Conservation (phyloP, 2,113 vertebrate species). For the Octodon degus region DNA sequence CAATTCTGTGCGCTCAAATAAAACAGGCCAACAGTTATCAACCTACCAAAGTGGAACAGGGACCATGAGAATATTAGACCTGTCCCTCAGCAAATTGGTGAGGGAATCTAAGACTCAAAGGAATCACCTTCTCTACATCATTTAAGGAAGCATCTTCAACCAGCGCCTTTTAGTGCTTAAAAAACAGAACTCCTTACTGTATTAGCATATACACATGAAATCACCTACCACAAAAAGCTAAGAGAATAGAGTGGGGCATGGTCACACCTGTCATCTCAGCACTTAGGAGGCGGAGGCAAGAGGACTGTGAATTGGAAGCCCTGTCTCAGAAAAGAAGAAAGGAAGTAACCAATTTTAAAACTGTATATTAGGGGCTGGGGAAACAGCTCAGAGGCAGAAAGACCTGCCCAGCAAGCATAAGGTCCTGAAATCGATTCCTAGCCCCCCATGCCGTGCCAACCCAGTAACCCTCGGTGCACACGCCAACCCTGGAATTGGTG, state of each 20-base stretch:
- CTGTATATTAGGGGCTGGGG: too few species aligned
- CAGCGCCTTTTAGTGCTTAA: neutral
- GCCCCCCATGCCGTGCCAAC: too few species aligned
- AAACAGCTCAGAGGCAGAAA: too few species aligned
- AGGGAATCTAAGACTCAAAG: neutral
- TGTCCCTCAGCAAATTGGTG: too few species aligned
- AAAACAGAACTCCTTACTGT: neutral
- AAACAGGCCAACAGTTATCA: neutral
- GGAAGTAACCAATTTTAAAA: too few species aligned
- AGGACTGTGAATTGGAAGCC: neutral
- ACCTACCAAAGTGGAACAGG: neutral
- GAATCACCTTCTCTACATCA: neutral
- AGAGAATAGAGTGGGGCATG: neutral
- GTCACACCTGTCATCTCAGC: neutral
- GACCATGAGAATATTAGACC: neutral
- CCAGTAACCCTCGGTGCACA: too few species aligned
- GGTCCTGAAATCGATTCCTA: too few species aligned
- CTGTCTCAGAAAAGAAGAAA: too few species aligned
- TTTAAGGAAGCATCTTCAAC: neutral
- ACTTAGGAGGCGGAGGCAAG: neutral
- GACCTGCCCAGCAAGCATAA: too few species aligned
- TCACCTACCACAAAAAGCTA: neutral
- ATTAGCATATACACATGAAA: neutral
- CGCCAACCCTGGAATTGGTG: too few species aligned
- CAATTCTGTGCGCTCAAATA: neutral